Conservation (phyloP, 30 jellyfish, hydroid and myxozoan genomes). For the Phacellophora camtschatica region DNA sequence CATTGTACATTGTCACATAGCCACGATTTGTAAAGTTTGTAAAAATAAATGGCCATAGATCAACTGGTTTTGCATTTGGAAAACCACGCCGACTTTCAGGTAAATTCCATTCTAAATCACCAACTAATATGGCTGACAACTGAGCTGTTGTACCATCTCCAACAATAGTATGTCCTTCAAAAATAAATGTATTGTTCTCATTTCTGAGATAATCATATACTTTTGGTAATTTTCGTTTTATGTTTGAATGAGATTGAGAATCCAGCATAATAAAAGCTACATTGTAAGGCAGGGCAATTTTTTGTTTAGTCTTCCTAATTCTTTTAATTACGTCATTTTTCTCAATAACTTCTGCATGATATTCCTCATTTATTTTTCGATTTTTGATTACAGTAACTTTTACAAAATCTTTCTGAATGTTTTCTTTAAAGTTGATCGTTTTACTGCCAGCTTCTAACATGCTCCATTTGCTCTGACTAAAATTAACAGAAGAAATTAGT, state of each 20-base stretch:
- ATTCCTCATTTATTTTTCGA: conserved; percentile 26
- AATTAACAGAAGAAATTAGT: neutral
- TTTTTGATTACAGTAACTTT: conserved; percentile 8
- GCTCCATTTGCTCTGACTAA: neutral
- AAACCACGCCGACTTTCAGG: conserved; percentile 79
- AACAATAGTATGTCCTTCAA: conserved; percentile 75
- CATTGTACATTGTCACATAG: conserved; percentile 62
- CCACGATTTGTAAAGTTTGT: conserved; percentile 29
- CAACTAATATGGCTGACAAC: conserved; percentile 62
- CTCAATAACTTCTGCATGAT: conserved; percentile 27
- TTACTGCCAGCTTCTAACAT: neutral
- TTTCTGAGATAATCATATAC: conserved; percentile 14
- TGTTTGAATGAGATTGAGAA: conserved; percentile 76
- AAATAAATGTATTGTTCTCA: conserved; percentile 28
- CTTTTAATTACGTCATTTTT: neutral
- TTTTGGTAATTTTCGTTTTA: conserved; percentile 49
- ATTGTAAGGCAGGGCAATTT: conserved; percentile 6
- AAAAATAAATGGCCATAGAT: conserved; percentile 76
- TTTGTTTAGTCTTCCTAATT: neutral
- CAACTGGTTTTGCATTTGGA: conserved; percentile 53
- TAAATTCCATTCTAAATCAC: conserved; percentile 61
- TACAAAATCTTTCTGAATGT: conserved; percentile 18
- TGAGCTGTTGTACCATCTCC: conserved; percentile 96
- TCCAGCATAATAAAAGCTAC: conserved; percentile 68
- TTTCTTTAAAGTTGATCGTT: neutral